A percentile compares a stretch with the other conserved stretches of the same genome.
These are phyloP conservation scores for Chascanopsetta lugubris DNA, from an alignment of 2,113 vertebrate species.

Conservation along the genomic window DNA sequence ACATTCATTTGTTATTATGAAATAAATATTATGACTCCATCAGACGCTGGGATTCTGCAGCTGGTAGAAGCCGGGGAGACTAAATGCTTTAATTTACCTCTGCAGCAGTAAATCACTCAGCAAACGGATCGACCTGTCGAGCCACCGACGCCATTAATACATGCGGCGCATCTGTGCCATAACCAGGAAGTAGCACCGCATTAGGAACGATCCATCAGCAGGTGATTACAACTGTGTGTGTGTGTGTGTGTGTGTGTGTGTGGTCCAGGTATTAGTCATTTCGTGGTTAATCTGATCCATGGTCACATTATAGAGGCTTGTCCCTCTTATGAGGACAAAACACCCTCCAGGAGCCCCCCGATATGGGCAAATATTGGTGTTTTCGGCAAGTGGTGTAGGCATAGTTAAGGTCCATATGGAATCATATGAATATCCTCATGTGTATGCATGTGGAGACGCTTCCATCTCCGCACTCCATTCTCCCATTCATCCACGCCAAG, in stretches of 20 bases:
- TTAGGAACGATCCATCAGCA: constrained; percentile 15
- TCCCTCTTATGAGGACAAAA: background rate
- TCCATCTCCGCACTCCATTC: constrained; percentile 17
- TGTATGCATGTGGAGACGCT: background rate
- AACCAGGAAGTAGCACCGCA: constrained; percentile 7
- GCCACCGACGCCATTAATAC: background rate
- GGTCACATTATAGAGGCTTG: no score
- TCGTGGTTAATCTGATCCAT: background rate
- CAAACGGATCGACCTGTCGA: constrained; percentile 20
- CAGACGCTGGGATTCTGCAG: background rate
- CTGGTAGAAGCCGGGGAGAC: constrained; percentile 6
- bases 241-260: background rate
- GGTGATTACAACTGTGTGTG: background rate
- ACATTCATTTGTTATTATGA: constrained; percentile 11
- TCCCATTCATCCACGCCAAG: constrained; percentile 23
- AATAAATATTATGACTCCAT: constrained; percentile 1
- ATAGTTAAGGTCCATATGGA: background rate
- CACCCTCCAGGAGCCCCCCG: no score
- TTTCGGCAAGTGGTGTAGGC: background rate
- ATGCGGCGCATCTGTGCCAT: constrained; percentile 7
- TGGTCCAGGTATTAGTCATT: background rate
- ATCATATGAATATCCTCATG: background rate
- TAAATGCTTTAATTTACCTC: constrained; percentile 3
- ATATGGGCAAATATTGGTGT: background rate
- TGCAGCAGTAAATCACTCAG: constrained; percentile 22